phyloP scores from a whole-genome alignment of 2,113 vertebrate genomes.

The Orycteropus afer region DNA sequence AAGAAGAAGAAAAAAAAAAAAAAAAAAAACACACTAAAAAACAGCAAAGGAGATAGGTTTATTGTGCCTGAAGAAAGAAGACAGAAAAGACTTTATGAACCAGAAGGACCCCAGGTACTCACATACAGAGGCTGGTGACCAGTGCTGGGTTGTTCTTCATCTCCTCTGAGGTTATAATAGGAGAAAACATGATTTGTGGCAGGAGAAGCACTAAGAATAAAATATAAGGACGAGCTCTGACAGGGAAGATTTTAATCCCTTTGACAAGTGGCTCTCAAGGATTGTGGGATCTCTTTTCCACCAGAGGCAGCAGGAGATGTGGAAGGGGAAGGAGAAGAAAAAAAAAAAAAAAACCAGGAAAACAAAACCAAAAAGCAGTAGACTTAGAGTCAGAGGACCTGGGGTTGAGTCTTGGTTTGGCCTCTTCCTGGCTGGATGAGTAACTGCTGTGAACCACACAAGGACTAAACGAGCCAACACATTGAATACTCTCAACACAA shows the following conservation, averaged over 20 bases:
- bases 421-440: not conserved
- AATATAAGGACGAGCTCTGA: not conserved
- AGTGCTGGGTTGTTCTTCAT: not conserved
- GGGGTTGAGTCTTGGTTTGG: not conserved
- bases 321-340: not conserved
- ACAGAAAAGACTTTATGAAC: not conserved
- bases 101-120: not conserved
- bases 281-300: not conserved
- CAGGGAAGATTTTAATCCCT: conserved; percentile 36
- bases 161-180: not conserved
- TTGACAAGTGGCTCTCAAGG: not conserved
- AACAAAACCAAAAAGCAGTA: not conserved
- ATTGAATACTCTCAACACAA: not conserved
- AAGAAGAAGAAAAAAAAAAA: not conserved
- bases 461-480: not conserved
- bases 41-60: not conserved
- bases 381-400: not conserved
- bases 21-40: not conserved
- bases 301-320: not conserved
- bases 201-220: not conserved
- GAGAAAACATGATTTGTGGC: not conserved
- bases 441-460: fast-evolving
- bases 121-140: not conserved
- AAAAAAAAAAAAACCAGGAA: not conserved
- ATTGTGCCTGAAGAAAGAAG: not conserved